Conservation (phyloP, 92 coral and sea anemone genomes). For the Paramuricea clavata region DNA sequence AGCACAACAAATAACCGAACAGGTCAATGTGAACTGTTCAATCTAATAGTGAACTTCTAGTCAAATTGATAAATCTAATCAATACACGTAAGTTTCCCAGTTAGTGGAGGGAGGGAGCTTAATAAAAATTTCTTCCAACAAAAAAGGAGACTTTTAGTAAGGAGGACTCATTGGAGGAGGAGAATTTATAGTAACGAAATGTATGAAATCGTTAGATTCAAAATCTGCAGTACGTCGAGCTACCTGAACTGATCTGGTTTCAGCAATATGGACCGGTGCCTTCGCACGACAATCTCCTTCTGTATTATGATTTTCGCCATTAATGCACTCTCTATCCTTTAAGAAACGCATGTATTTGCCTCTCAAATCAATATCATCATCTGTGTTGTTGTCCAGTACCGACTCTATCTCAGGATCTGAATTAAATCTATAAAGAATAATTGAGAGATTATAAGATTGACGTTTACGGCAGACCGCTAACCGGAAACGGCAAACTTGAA, state of each 20-base stretch:
- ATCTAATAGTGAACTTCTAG: no score
- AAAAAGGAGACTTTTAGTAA: no score
- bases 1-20: no score
- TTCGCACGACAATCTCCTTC: conserved; percentile 15
- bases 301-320: not conserved
- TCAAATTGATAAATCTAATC: no score
- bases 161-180: no score
- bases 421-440: not conserved
- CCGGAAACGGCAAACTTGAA: no score
- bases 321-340: not conserved
- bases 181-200: not conserved
- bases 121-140: no score
- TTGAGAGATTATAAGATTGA: no score
- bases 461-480: no score
- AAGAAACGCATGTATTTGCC: not conserved
- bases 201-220: no score
- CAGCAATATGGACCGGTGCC: not conserved
- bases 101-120: no score
- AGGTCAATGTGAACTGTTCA: not conserved
- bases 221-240: not conserved
- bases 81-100: no score
- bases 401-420: not conserved
- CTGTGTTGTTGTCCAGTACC: not conserved
- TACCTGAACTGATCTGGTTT: not conserved
- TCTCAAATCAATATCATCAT: not conserved